Percentiles rank a stretch among this genome's conserved stretches.
Conservation (phyloP, 2,797 vertebrate genomes). For the Sebastes iracundus region DNA sequence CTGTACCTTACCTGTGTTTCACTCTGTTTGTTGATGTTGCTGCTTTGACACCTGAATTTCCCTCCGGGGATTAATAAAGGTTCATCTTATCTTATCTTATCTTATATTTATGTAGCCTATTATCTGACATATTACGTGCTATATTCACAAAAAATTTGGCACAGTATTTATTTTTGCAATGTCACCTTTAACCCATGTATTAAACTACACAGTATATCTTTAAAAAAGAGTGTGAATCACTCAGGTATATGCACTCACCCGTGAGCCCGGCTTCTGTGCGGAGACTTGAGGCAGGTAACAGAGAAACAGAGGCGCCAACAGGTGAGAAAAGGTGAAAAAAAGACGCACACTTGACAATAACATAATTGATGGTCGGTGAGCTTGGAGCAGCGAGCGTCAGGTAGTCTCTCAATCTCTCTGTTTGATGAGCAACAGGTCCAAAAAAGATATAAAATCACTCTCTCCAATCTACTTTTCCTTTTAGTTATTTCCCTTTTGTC, state of each 20-base stretch:
- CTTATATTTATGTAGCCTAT: too few species aligned
- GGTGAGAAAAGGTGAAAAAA: constrained; percentile 61
- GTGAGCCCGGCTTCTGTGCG: constrained; percentile 79
- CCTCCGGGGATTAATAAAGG: too few species aligned
- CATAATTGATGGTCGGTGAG: constrained; percentile 64
- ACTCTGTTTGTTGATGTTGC: too few species aligned
- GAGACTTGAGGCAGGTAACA: constrained; percentile 70
- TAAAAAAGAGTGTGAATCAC: not conserved
- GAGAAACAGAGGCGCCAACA: constrained; percentile 63
- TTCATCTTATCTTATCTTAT: too few species aligned
- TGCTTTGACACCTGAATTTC: too few species aligned
- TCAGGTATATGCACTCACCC: constrained; percentile 76
- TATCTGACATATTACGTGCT: not conserved
- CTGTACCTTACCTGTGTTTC: too few species aligned
- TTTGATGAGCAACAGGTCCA: constrained; percentile 52
- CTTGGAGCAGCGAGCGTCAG: constrained; percentile 34
- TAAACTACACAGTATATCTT: not conserved
- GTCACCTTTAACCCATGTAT: not conserved
- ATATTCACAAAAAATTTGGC: not conserved
- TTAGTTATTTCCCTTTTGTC: constrained; percentile 37
- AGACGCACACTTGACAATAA: constrained; percentile 58
- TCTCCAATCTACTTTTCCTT: constrained; percentile 34
- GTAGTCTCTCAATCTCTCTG: constrained; percentile 5
- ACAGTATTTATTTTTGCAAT: not conserved
- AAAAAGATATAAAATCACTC: not conserved